Conservation (phyloP, 2,113 vertebrate genomes). For the Cercocebus atys region DNA sequence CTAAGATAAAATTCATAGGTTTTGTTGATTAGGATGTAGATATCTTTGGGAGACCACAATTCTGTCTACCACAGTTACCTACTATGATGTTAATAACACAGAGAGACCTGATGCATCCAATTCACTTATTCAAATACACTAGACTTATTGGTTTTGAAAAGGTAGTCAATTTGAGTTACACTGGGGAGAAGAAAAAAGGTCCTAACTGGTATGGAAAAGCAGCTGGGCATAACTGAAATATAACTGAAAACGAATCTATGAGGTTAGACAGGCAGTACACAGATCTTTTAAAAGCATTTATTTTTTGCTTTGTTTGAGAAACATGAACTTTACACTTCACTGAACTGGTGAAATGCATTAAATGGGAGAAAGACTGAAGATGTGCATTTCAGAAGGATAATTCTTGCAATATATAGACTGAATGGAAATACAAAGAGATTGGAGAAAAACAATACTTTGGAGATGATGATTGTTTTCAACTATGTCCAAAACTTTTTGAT, state of each 20-base stretch:
- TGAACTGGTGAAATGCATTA: neutral
- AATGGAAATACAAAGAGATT: slow-evolving; percentile 4
- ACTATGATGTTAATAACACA: neutral
- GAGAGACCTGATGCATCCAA: neutral
- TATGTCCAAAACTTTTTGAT: neutral
- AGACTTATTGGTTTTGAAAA: neutral
- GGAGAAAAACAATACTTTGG: slow-evolving; percentile 1
- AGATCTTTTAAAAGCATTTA: neutral
- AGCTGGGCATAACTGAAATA: neutral
- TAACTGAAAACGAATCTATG: neutral
- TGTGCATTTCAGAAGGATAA: neutral
- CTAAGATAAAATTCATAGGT: neutral
- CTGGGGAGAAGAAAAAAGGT: neutral
- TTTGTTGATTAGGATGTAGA: neutral
- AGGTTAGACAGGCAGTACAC: neutral
- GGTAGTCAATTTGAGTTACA: neutral
- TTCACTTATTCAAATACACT: neutral
- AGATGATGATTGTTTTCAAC: neutral
- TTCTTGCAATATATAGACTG: neutral
- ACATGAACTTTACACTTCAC: neutral
- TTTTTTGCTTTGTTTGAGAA: neutral
- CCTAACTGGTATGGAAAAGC: neutral
- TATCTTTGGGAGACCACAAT: neutral
- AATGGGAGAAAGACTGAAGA: neutral
- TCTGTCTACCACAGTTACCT: neutral